Conservation (phyloP, 2,888 invertebrate species). For the Adelognathus sp. region DNA sequence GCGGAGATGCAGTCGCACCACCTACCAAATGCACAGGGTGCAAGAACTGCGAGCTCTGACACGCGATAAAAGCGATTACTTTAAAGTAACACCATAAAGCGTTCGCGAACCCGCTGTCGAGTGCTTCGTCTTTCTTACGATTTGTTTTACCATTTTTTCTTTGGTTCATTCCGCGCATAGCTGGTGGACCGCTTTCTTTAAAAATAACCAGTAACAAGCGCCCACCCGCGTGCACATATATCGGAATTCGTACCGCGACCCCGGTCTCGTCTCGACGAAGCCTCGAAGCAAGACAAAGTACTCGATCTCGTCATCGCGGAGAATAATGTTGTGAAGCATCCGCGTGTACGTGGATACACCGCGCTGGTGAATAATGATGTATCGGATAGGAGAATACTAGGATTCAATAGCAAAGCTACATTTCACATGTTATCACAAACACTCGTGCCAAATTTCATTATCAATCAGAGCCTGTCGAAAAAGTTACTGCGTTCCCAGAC, state of each 20-base stretch:
- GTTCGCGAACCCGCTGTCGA: not conserved
- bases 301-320: not conserved
- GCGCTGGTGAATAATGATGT: too few species aligned
- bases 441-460: too few species aligned
- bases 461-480: too few species aligned
- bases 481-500: too few species aligned
- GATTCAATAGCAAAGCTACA: too few species aligned
- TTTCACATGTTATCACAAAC: too few species aligned
- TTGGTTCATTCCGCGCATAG: not conserved
- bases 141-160: not conserved
- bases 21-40: not conserved
- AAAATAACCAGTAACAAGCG: not conserved
- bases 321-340: too few species aligned
- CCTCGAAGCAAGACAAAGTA: not conserved
- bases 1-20: conserved; percentile 5
- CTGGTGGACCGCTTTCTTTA: not conserved
- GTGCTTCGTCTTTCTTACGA: not conserved
- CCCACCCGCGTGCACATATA: conserved; percentile 6
- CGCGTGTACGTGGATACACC: too few species aligned
- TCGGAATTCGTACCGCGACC: not conserved
- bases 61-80: conserved; percentile 13
- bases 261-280: not conserved
- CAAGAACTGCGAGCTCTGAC: not conserved
- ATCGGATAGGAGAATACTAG: too few species aligned
- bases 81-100: not conserved